Evolutionary conservation across 1,140 invertebrate species (phyloP), one percentile per base, ranked within the genome.

Genomic region (Popillia japonica): DNA sequence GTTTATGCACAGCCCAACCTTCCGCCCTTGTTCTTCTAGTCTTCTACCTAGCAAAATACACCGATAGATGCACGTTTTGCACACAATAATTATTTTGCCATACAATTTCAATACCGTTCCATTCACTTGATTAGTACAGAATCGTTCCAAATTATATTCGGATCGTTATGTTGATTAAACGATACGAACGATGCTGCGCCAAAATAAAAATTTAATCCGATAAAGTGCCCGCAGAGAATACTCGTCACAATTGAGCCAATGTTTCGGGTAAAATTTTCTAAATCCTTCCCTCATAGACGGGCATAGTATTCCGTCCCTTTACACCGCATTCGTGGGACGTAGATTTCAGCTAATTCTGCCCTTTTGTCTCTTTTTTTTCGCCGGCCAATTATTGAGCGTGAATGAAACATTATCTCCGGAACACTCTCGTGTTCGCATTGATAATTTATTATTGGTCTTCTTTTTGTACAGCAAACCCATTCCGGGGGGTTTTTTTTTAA

Each of bases 351-450:
- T 48, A 48, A 48, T 48, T 48, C 11, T 48, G 44, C 17, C 17
- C 44, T 48, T 48, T 48, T 48, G 44, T 48, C 17, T 48, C 44
- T 48, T 48, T 48, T 48, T 14, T n/a, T n/a, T n/a, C n/a, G n/a
- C 17, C 44, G 44, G 11, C 17, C 44, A 48, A 48, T 48, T 48
- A 48, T 48, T 48, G 17, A 48, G 44, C 44, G 44, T 48, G 44
- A 48, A 48, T 48, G 44, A 48, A 48, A 48, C 44, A 48, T 48
- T 48, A 48, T 48, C 44, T 48, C 44, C 44, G 44, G 44, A 48
- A n/a, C 17, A 48, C 44, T 10, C 17, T 48, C 3, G 11, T 10
- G 11, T 48, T 14, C 41, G 41, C 14, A 42, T 42, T 9, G 41
- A 11, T 42, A 42, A 42, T 48, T 48, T 48, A 48, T 48, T 48